phyloP scores from a whole-genome alignment of 1,140 invertebrate genomes.

The Drosophila sp. region DNA sequence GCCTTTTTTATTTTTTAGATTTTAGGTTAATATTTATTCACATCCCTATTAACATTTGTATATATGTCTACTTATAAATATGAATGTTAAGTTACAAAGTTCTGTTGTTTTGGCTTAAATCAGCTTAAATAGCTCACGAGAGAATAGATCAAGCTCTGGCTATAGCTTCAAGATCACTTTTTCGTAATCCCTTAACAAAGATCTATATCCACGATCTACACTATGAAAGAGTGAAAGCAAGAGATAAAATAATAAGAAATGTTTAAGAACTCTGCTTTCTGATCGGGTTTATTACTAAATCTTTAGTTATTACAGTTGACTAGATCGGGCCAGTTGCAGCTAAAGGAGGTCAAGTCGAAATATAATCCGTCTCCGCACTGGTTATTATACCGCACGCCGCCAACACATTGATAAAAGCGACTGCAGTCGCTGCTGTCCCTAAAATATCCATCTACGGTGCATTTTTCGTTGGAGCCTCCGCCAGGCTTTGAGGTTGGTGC shows the following conservation, averaged over 20 bases:
- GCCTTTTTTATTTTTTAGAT: too few species aligned
- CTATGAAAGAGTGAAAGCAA: too few species aligned
- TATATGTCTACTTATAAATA: too few species aligned
- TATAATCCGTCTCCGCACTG: conserved; percentile 21
- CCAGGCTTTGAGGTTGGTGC: conserved; percentile 17
- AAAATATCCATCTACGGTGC: conserved; percentile 39
- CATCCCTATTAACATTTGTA: too few species aligned
- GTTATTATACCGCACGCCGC: conserved; percentile 54
- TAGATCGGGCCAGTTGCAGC: conserved; percentile 20
- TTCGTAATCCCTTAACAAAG: too few species aligned
- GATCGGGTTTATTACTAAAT: background rate
- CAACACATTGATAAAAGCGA: conserved; percentile 37
- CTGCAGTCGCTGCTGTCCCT: conserved; percentile 34
- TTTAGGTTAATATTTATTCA: too few species aligned
- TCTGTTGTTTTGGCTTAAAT: too few species aligned
- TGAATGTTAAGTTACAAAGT: too few species aligned
- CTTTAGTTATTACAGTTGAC: conserved; percentile 46
- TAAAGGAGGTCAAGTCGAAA: conserved; percentile 8
- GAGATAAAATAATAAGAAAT: background rate
- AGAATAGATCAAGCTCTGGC: too few species aligned
- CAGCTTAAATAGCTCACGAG: too few species aligned
- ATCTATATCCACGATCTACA: too few species aligned
- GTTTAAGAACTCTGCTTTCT: background rate
- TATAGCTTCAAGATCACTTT: too few species aligned
- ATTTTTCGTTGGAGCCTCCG: conserved; percentile 33